Percentiles rank a stretch among this genome's conserved stretches.
Conservation (phyloP, 2,888 invertebrate species). For the Lithophane ornitopus region DNA sequence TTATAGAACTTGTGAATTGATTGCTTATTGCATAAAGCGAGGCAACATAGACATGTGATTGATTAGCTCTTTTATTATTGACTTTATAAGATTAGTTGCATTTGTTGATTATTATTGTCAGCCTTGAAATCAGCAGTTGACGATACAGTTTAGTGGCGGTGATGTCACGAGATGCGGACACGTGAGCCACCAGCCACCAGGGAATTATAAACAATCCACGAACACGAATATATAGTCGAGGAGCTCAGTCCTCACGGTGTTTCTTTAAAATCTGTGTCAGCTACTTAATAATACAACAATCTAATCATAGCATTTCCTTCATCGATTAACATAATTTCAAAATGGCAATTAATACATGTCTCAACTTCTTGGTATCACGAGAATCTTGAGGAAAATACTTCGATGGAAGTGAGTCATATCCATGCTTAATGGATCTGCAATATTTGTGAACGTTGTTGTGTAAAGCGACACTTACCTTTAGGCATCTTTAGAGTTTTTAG, state of each 20-base stretch:
- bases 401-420: slow-evolving; percentile 22
- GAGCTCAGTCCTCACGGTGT: slow-evolving; percentile 21
- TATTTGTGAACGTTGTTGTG: slow-evolving; percentile 19
- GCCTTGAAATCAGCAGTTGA: slow-evolving; percentile 72
- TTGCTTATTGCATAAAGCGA: slow-evolving; percentile 40
- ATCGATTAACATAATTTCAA: slow-evolving; percentile 39
- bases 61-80: slow-evolving; percentile 68
- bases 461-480: slow-evolving; percentile 79
- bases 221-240: slow-evolving; percentile 32
- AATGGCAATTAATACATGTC: slow-evolving; percentile 26
- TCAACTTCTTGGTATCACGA: slow-evolving; percentile 27
- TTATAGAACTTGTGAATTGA: slow-evolving; percentile 43
- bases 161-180: slow-evolving; percentile 75
- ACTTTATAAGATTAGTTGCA: slow-evolving; percentile 64
- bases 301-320: slow-evolving; percentile 16
- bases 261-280: slow-evolving; percentile 30
- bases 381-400: slow-evolving; percentile 49
- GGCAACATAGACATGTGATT: slow-evolving; percentile 62
- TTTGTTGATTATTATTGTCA: slow-evolving; percentile 69
- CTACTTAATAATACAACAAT: slow-evolving; percentile 17
- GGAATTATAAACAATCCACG: slow-evolving; percentile 52
- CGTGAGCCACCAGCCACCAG: slow-evolving; percentile 65
- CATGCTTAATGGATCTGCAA: slow-evolving; percentile 17
- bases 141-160: slow-evolving; percentile 63
- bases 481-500: slow-evolving; percentile 79